Evolutionary conservation across 2,113 vertebrate species (phyloP).

Genomic region (Guaruba guarouba): DNA sequence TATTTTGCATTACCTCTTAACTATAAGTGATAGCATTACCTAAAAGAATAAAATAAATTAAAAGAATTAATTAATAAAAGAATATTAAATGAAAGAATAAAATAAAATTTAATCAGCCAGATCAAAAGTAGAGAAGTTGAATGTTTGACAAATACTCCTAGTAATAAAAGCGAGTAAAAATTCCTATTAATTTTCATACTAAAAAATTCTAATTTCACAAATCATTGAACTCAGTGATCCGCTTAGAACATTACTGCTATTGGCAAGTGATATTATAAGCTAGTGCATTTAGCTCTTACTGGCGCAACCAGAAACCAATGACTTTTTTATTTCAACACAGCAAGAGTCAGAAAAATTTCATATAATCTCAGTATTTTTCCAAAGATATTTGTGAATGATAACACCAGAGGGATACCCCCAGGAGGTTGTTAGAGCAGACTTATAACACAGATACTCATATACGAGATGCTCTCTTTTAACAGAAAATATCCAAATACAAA

Average conservation of each 20-base stretch:
- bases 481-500: neutral
- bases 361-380: neutral
- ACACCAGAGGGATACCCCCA: neutral
- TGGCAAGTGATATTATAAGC: neutral
- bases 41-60: neutral
- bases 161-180: neutral
- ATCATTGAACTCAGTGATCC: neutral
- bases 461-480: neutral
- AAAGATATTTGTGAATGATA: neutral
- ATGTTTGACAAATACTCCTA: neutral
- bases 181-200: neutral
- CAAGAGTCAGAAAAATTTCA: neutral
- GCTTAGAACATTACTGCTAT: neutral
- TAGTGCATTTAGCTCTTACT: neutral
- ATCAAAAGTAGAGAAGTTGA: neutral
- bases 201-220: neutral
- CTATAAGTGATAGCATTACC: neutral
- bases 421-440: neutral
- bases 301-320: neutral
- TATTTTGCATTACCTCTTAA: neutral
- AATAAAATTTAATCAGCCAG: neutral
- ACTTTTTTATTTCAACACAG: neutral
- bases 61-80: no score
- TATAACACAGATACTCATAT: neutral
- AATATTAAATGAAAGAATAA: neutral